These are phyloP conservation scores for Anhinga anhinga DNA, from an alignment of 2,113 vertebrate species.

Conservation along the genomic window DNA sequence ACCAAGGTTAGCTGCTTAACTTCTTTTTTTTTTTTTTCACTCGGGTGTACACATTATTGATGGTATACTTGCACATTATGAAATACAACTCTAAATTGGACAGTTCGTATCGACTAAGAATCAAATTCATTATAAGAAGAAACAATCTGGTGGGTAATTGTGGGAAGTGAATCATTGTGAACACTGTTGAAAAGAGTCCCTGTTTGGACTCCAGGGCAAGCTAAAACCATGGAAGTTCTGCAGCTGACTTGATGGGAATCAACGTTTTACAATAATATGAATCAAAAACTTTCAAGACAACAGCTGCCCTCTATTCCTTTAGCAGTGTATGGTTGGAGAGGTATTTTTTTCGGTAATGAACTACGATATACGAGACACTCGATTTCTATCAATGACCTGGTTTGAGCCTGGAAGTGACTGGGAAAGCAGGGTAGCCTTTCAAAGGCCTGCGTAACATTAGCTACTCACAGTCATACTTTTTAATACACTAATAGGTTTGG, in stretches of 20 bases:
- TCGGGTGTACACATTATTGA: fast-evolving
- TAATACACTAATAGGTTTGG: neutral
- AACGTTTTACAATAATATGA: neutral
- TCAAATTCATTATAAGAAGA: neutral
- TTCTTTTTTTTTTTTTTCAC: neutral
- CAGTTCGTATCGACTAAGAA: neutral
- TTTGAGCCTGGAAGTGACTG: neutral
- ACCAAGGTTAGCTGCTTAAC: neutral
- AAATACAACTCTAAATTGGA: neutral
- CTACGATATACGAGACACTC: neutral
- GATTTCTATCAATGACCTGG: neutral
- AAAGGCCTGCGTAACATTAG: neutral
- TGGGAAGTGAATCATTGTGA: neutral
- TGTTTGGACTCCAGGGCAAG: neutral
- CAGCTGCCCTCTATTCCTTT: neutral
- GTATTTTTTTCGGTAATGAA: neutral
- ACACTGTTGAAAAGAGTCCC: neutral
- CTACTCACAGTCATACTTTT: neutral
- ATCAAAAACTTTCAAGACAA: neutral
- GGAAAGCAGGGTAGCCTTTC: neutral
- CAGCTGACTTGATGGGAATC: neutral
- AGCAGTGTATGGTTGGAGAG: neutral
- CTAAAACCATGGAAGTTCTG: neutral
- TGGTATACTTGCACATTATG: neutral
- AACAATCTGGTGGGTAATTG: neutral